phyloP scores from a whole-genome alignment of 2,113 vertebrate genomes.

The Paradoxurus hermaphroditus region DNA sequence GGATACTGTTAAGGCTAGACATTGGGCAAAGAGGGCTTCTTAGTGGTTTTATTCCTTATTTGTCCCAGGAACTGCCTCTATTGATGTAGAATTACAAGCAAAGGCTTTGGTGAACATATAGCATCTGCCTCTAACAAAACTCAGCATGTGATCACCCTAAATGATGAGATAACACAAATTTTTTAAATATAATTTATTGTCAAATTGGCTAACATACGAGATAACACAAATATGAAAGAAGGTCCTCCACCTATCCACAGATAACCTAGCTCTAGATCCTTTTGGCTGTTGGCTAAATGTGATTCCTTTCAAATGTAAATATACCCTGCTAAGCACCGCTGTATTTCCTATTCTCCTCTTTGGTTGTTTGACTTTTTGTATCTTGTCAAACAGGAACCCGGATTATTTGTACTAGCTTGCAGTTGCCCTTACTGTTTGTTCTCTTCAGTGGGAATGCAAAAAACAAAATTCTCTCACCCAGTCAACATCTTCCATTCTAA shows the following conservation, averaged over 20 bases:
- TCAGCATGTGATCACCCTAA: background rate
- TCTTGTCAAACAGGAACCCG: background rate
- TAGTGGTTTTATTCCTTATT: background rate
- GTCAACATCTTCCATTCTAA: background rate
- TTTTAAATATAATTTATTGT: no score
- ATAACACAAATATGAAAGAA: background rate
- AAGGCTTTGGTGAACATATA: background rate
- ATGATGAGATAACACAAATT: background rate
- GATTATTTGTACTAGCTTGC: background rate
- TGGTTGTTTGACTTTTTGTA: background rate
- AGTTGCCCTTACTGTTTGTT: background rate
- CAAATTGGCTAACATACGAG: background rate
- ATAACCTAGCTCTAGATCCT: background rate
- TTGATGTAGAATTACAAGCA: background rate
- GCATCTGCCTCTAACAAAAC: no score
- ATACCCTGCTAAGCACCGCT: background rate
- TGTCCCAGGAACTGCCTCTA: background rate
- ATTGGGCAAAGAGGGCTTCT: background rate
- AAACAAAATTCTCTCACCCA: background rate
- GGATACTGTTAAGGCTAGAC: background rate
- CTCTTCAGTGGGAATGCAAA: background rate
- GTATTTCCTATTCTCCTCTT: background rate
- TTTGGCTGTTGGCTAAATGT: background rate
- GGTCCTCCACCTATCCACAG: background rate
- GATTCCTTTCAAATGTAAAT: background rate